Percentiles rank a stretch among this genome's conserved stretches.
Conservation (phyloP, 2,888 invertebrate species). For the Heteropelma amictum region DNA sequence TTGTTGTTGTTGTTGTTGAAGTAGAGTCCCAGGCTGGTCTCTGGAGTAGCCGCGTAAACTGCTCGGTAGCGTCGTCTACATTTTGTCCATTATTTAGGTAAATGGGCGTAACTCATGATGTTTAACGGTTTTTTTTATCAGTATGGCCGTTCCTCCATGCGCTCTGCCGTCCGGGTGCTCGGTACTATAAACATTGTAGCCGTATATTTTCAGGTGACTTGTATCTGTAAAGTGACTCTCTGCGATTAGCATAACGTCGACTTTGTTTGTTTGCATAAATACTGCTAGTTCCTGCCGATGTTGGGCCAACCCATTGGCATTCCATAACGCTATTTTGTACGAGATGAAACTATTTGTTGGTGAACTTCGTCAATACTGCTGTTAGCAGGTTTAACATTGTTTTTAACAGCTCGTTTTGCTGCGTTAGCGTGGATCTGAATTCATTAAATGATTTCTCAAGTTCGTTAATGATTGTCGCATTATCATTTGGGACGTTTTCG, state of each 20-base stretch:
- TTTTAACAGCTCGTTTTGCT: slow-evolving; percentile 2
- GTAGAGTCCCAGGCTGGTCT: slow-evolving; percentile 49
- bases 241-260: not conserved
- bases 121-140: slow-evolving; percentile 44
- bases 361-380: slow-evolving; percentile 7
- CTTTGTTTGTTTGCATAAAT: slow-evolving; percentile 22
- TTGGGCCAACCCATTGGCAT: slow-evolving; percentile 43
- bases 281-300: slow-evolving; percentile 26
- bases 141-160: slow-evolving; percentile 29
- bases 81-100: slow-evolving; percentile 49
- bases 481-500: not conserved
- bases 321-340: slow-evolving; percentile 46
- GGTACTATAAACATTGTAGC: slow-evolving; percentile 3
- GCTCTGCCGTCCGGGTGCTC: slow-evolving; percentile 48
- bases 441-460: not conserved
- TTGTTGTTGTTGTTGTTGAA: slow-evolving; percentile 54
- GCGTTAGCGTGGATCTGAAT: not conserved
- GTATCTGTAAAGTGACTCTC: slow-evolving; percentile 46
- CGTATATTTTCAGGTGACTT: slow-evolving; percentile 40
- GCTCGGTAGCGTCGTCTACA: slow-evolving; percentile 49
- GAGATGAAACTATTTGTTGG: not conserved
- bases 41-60: slow-evolving; percentile 45
- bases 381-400: slow-evolving; percentile 1
- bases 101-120: slow-evolving; percentile 37
- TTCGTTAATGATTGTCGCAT: not conserved